Evolutionary conservation across 2,113 vertebrate genomes (phyloP).

Genomic region (Micronycteris hirsuta): DNA sequence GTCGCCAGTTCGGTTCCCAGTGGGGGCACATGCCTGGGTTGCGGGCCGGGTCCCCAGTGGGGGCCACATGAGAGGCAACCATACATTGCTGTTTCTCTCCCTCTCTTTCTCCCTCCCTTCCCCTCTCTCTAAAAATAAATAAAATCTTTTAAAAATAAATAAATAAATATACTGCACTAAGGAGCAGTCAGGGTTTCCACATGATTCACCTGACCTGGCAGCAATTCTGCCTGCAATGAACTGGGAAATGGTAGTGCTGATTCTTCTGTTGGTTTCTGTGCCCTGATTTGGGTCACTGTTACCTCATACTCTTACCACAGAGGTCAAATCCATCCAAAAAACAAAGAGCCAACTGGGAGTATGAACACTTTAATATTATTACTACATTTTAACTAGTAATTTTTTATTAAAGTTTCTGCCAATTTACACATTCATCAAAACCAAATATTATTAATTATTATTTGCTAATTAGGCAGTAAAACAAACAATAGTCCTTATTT

Average conservation of each 20-base stretch:
- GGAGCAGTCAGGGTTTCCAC: background rate
- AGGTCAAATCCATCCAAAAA: background rate
- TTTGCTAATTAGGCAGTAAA: background rate
- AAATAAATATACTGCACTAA: background rate
- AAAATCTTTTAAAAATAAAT: no score
- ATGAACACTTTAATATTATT: background rate
- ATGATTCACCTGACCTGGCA: background rate
- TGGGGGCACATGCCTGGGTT: no score
- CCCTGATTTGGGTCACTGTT: background rate
- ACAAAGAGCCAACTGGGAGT: background rate
- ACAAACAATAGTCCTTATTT: constrained; percentile 5
- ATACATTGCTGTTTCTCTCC: no score
- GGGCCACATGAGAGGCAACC: no score
- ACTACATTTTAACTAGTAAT: background rate
- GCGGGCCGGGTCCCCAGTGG: no score
- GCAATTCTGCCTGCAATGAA: background rate
- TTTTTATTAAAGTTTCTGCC: background rate
- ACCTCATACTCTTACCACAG: background rate
- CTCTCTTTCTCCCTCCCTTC: no score
- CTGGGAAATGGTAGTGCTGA: background rate
- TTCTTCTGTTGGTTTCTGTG: background rate
- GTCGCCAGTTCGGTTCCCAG: no score
- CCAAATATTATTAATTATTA: background rate
- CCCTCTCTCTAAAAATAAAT: no score
- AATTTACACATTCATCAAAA: background rate